Evolutionary conservation across 2,888 invertebrate genomes (phyloP).

Genomic region (Norana najaformis): DNA sequence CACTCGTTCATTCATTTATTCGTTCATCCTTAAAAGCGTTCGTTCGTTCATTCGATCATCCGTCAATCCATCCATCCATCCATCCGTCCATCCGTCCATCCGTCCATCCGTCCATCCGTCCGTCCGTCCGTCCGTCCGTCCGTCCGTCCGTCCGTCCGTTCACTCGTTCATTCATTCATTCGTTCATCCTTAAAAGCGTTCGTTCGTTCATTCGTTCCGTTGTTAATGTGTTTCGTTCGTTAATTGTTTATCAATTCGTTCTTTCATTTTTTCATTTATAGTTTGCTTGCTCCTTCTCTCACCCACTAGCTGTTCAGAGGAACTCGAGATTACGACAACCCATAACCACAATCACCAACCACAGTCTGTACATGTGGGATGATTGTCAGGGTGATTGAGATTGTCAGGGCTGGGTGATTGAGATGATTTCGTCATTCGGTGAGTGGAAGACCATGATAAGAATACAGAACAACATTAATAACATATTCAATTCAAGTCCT

Average conservation of each 20-base stretch:
- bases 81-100: no score
- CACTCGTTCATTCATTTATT: background rate
- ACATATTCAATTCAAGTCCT: background rate
- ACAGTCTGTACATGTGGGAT: background rate
- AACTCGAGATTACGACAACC: background rate
- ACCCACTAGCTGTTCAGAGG: background rate
- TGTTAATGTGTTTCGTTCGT: no score
- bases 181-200: no score
- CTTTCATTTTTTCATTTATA: background rate
- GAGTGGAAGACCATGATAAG: background rate
- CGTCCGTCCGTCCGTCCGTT: no score
- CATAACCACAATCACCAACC: background rate
- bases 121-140: no score
- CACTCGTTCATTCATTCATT: no score
- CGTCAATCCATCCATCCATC: no score
- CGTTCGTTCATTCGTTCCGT: no score
- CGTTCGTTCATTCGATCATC: no score
- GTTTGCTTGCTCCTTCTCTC: background rate
- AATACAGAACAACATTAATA: background rate
- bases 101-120: no score
- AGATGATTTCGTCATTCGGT: background rate
- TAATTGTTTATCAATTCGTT: no score
- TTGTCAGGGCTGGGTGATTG: background rate
- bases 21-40: no score
- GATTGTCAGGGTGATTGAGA: background rate